phyloP scores from a whole-genome alignment of 2,113 vertebrate genomes.

The Arizona elegans region DNA sequence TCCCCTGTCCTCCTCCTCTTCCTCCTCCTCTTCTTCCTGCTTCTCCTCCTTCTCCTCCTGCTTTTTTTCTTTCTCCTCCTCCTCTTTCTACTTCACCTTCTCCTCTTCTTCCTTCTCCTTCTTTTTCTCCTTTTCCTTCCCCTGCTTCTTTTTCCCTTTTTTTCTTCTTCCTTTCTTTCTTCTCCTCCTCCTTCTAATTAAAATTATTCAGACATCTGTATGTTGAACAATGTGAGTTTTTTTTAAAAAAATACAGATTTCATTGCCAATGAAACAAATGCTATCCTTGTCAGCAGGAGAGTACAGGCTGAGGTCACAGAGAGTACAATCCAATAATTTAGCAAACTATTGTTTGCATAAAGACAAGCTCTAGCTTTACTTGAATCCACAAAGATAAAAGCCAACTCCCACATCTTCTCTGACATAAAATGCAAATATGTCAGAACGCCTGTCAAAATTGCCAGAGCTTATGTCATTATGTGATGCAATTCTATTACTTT shows the following conservation, averaged over 20 bases:
- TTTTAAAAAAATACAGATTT: background rate
- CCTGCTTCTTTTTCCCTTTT: background rate
- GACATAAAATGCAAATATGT: conserved; percentile 1
- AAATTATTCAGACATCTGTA: background rate
- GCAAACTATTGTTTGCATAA: background rate
- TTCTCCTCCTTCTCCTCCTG: too few relatives aligned
- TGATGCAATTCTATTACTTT: background rate
- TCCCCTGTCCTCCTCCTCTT: background rate
- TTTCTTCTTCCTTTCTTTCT: background rate
- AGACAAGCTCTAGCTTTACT: background rate
- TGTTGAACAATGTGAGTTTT: background rate
- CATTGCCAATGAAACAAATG: background rate
- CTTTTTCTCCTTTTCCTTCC: background rate
- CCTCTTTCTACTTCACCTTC: background rate
- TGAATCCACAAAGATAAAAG: background rate
- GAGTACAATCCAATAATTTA: conserved; percentile 25
- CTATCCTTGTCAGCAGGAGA: background rate
- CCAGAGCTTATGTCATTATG: background rate
- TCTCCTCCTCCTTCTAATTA: background rate
- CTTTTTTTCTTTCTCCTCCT: background rate
- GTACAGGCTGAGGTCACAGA: background rate
- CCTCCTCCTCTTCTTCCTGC: background rate
- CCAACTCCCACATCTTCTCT: background rate
- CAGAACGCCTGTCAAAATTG: background rate
- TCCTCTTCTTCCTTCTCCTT: background rate